phyloP scores from a whole-genome alignment of 2,113 vertebrate species.

The Alethe castanea region DNA sequence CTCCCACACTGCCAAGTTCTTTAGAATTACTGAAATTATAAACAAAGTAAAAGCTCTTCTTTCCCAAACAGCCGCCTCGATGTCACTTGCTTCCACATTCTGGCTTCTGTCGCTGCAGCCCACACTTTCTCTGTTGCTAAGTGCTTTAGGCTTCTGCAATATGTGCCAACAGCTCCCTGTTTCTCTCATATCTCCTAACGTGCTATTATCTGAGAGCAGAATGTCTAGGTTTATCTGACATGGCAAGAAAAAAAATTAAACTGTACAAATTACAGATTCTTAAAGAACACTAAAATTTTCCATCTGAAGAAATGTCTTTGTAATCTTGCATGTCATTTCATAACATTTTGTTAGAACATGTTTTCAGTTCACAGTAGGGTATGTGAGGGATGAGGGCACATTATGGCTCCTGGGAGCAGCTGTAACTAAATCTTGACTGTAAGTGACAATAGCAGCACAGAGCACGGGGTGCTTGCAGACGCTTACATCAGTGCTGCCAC shows the following conservation, averaged over 20 bases:
- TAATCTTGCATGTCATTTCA: neutral
- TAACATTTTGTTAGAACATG: neutral
- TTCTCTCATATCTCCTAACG: constrained; percentile 57
- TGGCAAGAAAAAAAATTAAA: neutral
- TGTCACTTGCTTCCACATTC: constrained; percentile 67
- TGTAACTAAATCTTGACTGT: neutral
- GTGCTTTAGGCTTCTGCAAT: constrained; percentile 71
- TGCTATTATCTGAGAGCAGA: constrained; percentile 50
- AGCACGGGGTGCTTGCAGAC: neutral
- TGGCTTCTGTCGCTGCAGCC: constrained; percentile 58
- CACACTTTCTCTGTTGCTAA: constrained; percentile 76
- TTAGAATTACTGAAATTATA: constrained; percentile 58
- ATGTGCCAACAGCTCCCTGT: constrained; percentile 66
- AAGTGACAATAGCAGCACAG: neutral
- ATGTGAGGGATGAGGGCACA: neutral
- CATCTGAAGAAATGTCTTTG: neutral
- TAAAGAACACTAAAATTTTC: constrained; percentile 18
- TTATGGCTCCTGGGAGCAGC: neutral
- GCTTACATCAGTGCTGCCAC: neutral
- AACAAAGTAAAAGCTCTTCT: constrained; percentile 66
- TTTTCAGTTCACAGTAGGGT: constrained; percentile 6
- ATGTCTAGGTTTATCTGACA: constrained; percentile 50
- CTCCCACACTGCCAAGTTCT: constrained; percentile 49
- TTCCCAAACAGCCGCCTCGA: constrained; percentile 51
- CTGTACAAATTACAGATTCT: constrained; percentile 37